phyloP scores from a whole-genome alignment of 1,140 invertebrate species.

The Drosophila arawakana region DNA sequence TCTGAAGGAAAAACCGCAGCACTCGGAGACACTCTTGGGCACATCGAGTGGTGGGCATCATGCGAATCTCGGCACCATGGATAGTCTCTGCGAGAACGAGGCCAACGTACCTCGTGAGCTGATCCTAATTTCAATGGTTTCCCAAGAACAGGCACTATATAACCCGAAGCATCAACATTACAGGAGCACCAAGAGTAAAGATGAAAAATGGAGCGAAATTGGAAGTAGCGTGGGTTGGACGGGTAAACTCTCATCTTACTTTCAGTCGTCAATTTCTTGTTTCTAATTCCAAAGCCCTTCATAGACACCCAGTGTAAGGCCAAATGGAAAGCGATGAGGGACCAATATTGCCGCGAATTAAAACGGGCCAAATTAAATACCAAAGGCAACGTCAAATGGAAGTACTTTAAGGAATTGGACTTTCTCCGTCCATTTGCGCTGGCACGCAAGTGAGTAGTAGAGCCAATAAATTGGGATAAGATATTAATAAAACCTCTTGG shows the following conservation, averaged over 20 bases:
- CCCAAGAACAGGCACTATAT: conserved; percentile 75
- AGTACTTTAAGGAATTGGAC: conserved; percentile 80
- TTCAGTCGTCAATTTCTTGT: neutral
- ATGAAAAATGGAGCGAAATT: conserved; percentile 78
- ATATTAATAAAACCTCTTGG: neutral
- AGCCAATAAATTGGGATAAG: neutral
- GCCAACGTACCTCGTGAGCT: conserved; percentile 71
- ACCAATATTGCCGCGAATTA: conserved; percentile 79
- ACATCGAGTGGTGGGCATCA: conserved; percentile 13
- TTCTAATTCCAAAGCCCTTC: neutral
- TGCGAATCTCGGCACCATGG: conserved; percentile 56
- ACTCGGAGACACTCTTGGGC: conserved; percentile 4
- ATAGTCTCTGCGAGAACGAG: conserved; percentile 52
- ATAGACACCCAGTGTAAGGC: conserved; percentile 75
- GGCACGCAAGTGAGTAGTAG: conserved; percentile 67
- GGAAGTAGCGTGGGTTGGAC: conserved; percentile 71
- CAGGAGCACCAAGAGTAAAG: conserved; percentile 72
- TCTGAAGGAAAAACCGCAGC: conserved; percentile 35
- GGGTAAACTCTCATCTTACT: conserved; percentile 43
- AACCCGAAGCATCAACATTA: conserved; percentile 79
- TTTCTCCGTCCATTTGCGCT: conserved; percentile 78
- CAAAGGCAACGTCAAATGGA: conserved; percentile 77
- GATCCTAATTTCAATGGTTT: conserved; percentile 73
- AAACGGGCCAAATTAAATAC: conserved; percentile 73
- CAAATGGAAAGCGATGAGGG: conserved; percentile 80